These are phyloP conservation scores for Scotopteryx bipunctaria DNA, from an alignment of 2,888 invertebrate species.

Conservation along the genomic window DNA sequence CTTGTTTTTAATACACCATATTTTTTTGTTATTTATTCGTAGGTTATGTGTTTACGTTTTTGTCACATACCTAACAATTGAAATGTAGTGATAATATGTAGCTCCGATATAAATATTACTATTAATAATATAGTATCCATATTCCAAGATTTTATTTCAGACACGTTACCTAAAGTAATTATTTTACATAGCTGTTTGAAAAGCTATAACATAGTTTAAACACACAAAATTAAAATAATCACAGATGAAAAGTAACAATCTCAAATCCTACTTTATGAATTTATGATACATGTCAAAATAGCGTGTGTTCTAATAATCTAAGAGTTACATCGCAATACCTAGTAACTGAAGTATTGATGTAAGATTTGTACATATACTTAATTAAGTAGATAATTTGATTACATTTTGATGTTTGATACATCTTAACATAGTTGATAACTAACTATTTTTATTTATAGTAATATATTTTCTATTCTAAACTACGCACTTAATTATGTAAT, in stretches of 20 bases:
- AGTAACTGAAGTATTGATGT: conserved; percentile 7
- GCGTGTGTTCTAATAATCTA: conserved; percentile 32
- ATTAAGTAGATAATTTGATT: not conserved
- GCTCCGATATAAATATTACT: too few species aligned
- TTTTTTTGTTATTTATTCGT: too few species aligned
- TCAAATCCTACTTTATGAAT: conserved; percentile 41
- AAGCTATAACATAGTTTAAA: conserved; percentile 53
- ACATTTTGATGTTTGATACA: conserved; percentile 3
- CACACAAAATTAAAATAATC: conserved; percentile 40
- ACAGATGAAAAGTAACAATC: conserved; percentile 44
- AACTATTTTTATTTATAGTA: too few species aligned
- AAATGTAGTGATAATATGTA: too few species aligned
- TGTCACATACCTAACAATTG: too few species aligned
- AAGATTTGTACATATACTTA: conserved; percentile 3
- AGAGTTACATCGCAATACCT: conserved; percentile 27
- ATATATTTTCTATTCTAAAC: too few species aligned
- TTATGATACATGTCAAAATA: conserved; percentile 33
- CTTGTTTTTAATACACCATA: too few species aligned
- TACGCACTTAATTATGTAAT: too few species aligned
- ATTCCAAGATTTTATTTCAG: conserved; percentile 23
- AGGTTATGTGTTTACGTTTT: too few species aligned
- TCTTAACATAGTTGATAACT: not conserved
- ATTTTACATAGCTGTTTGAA: conserved; percentile 52
- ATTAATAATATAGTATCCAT: too few species aligned
- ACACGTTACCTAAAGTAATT: conserved; percentile 3